Conservation (phyloP, 2,113 vertebrate species). For the Asarcornis scutulata region DNA sequence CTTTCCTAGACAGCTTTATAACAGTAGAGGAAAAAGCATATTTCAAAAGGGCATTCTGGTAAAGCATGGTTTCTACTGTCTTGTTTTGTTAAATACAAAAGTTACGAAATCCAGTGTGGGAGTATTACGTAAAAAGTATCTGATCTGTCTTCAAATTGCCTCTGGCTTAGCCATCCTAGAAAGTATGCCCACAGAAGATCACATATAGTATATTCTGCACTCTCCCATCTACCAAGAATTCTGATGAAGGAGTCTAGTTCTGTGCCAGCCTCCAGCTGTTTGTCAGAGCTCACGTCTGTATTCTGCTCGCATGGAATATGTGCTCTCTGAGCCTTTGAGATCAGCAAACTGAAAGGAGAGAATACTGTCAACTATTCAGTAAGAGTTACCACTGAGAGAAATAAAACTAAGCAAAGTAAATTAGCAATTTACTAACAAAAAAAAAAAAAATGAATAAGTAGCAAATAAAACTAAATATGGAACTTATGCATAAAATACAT, state of each 20-base stretch:
- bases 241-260: not conserved
- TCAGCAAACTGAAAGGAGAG: not conserved
- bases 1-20: constrained; percentile 52
- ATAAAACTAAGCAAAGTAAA: not conserved
- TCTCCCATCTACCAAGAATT: not conserved
- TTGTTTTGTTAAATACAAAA: not conserved
- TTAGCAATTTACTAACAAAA: not conserved
- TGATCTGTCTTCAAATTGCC: not conserved
- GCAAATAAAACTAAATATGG: not conserved
- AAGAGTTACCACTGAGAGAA: not conserved
- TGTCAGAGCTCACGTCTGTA: not conserved
- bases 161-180: not conserved
- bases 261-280: not conserved
- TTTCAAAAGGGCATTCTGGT: constrained; percentile 18
- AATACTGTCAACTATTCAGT: not conserved
- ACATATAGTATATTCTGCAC: not conserved
- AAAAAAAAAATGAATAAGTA: not conserved
- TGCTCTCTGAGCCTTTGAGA: not conserved
- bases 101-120: not conserved
- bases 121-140: not conserved
- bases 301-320: not conserved
- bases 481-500: not conserved
- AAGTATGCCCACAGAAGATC: not conserved
- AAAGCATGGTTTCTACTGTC: not conserved
- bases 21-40: not conserved